phyloP scores from a whole-genome alignment of 2,797 vertebrate genomes.

The Sebastiscus tertius region DNA sequence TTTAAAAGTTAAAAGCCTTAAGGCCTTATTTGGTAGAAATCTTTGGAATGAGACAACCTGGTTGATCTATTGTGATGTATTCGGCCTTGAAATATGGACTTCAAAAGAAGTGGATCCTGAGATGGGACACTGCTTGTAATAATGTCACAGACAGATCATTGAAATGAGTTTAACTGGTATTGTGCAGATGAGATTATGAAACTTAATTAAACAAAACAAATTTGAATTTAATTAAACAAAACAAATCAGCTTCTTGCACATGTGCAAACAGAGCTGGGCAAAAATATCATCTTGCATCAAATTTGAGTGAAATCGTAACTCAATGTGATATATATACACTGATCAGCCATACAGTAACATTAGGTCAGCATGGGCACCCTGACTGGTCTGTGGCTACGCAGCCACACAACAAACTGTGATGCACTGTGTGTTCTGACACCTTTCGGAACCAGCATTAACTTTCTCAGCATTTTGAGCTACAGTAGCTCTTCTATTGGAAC shows the following conservation, averaged over 20 bases:
- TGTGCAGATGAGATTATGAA: background rate
- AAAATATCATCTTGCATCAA: background rate
- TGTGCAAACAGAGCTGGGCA: background rate
- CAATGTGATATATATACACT: background rate
- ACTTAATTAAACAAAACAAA: slow-evolving; percentile 19
- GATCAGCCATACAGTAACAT: too few relatives aligned
- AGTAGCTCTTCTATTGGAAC: too few relatives aligned
- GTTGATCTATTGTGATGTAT: background rate
- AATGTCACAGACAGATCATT: slow-evolving; percentile 6
- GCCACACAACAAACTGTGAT: too few relatives aligned
- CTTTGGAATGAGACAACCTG: background rate
- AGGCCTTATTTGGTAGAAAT: background rate
- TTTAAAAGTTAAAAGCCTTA: slow-evolving; percentile 10
- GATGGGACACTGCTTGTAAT: background rate
- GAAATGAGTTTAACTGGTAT: background rate
- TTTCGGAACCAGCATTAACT: too few relatives aligned
- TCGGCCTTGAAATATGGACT: slow-evolving; percentile 5
- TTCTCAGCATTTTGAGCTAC: too few relatives aligned
- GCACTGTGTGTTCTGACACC: too few relatives aligned
- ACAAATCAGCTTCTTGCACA: background rate
- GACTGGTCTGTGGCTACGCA: too few relatives aligned
- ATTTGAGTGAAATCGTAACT: background rate
- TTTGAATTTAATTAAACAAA: slow-evolving; percentile 13
- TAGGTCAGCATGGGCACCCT: too few relatives aligned
- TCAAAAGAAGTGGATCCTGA: background rate